phyloP scores from a whole-genome alignment of 2,888 invertebrate genomes.

The Caenorhabditis sulstoni region DNA sequence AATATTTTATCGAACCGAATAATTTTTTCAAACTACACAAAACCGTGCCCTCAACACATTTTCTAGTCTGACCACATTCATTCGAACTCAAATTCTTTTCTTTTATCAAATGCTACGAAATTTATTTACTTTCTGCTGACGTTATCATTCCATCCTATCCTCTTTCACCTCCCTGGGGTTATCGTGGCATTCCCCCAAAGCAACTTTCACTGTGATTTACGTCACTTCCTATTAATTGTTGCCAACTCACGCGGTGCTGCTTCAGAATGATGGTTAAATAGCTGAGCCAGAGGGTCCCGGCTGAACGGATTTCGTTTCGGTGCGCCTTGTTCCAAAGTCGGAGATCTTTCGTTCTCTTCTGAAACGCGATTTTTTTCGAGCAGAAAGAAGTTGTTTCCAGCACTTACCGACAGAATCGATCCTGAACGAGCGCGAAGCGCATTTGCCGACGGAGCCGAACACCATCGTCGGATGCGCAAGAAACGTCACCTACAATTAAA shows the following conservation, averaged over 20 bases:
- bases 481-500: no score
- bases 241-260: slow-evolving; percentile 35
- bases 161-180: slow-evolving; percentile 10
- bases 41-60: no score
- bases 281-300: background rate
- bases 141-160: slow-evolving; percentile 37
- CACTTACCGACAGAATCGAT: slow-evolving; percentile 13
- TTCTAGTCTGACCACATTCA: background rate
- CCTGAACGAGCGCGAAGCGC: no score
- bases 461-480: no score
- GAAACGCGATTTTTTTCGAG: no score
- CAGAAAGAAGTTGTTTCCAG: no score
- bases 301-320: background rate
- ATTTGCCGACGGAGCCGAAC: no score
- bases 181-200: slow-evolving; percentile 13
- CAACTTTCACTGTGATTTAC: slow-evolving; percentile 17
- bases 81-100: background rate
- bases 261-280: slow-evolving; percentile 11
- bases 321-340: background rate
- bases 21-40: no score
- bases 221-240: slow-evolving; percentile 26
- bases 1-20: no score
- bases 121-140: slow-evolving; percentile 10
- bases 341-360: no score
- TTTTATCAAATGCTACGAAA: slow-evolving; percentile 2